Base-by-base conservation (phyloP, 2,888 invertebrate genomes). In the Tanaodytes sp. region DNA sequence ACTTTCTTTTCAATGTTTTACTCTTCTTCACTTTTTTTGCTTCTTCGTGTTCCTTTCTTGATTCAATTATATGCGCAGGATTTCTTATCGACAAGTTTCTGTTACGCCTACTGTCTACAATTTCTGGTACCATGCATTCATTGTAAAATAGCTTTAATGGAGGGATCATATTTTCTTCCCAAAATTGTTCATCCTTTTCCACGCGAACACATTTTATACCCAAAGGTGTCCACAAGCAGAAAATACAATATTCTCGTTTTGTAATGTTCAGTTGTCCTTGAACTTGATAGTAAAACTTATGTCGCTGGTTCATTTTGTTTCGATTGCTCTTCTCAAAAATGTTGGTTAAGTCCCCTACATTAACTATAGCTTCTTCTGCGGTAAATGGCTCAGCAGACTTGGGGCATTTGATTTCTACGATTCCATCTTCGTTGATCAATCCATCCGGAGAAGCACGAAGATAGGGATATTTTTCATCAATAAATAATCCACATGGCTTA, bases 371-470 rank as follows among this genome's bases (percentile, higher is more conserved):
- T 8, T 52, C 52, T 11, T 40, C 16, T 4, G 52, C 40, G 18
- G 52, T 27, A 39, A 40, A 12, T 40, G 39, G 16, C 16, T 40
- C 15, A 18, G 52, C 52, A 1, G 52, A 27, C 18, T 52, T 46
- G 11, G 48, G 58, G 15, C 48, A 59, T 37, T 59, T 59, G 16
- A 59, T 63, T 63, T 72, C 72, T 12, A 72, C 64, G 14, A 69
- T 54, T 0, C 45, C 58, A 31, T 70, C 55, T 12, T 51, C 20
- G 40, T 20, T 63, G 49, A 69, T 66, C 2, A 72, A 43, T 8
- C 66, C 72, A 20, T 72, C 72, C 9, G 72, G 69, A 27, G 58
- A 46, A 8, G 69, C 72, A 16, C 51, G 66, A 63, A 59, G 33
- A 37, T 49, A 33, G 54, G 58, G 20, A 58, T 40, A 15, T 36